Evolutionary conservation across 2,113 vertebrate genomes (phyloP).

Genomic region (Paradoxurus hermaphroditus): DNA sequence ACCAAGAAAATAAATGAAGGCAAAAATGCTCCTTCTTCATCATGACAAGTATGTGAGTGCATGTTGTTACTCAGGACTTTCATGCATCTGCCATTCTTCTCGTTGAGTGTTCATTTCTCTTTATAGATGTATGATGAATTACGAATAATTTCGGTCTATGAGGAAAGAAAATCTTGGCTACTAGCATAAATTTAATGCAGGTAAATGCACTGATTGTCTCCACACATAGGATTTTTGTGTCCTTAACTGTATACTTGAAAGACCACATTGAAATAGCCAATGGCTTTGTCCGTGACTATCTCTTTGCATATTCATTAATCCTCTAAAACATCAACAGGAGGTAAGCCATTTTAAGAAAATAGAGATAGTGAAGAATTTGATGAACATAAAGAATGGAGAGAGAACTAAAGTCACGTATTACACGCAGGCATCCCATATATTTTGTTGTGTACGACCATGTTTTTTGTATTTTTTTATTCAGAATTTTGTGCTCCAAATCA

Average conservation of each 20-base stretch:
- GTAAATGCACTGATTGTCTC: not conserved
- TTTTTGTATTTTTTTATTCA: not conserved
- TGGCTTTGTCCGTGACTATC: not conserved
- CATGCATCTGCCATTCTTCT: not conserved
- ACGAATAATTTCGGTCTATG: not conserved
- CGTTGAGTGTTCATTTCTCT: not conserved
- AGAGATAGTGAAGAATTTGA: not conserved
- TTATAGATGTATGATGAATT: not conserved
- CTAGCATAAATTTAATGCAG: not conserved
- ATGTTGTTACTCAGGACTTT: not conserved
- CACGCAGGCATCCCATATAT: not conserved
- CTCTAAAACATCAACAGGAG: not conserved
- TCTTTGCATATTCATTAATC: not conserved
- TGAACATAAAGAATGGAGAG: not conserved
- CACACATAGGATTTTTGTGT: not conserved
- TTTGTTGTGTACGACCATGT: not conserved
- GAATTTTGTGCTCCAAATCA: not conserved
- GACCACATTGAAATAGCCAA: not conserved
- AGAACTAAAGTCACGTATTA: not conserved
- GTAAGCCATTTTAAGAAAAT: not conserved
- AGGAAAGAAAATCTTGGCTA: not conserved
- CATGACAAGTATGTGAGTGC: not conserved
- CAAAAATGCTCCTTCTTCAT: not conserved
- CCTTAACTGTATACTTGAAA: not conserved
- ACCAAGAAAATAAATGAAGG: not conserved